Percentiles rank a stretch among this genome's conserved stretches.
These are phyloP conservation scores for Salpingus planirostris DNA, from an alignment of 2,888 invertebrate species.

Conservation along the genomic window DNA sequence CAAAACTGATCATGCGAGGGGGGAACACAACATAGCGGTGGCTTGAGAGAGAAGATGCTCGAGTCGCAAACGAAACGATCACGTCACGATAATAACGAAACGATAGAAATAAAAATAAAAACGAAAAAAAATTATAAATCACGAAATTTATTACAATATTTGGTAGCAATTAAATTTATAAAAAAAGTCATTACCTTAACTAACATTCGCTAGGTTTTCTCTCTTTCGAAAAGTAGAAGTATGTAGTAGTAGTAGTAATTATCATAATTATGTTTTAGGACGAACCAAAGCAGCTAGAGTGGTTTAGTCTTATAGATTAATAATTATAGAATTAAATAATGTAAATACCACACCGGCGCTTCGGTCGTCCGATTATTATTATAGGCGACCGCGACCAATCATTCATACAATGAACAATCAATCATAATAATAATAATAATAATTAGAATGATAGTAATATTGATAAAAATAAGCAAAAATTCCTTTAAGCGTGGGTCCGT, in stretches of 20 bases:
- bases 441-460: too few species aligned
- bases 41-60: too few species aligned
- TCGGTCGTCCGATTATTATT: too few species aligned
- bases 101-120: slow-evolving; percentile 33
- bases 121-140: slow-evolving; percentile 39
- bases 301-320: slow-evolving; percentile 34
- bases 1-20: slow-evolving; percentile 29
- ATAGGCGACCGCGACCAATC: slow-evolving; percentile 13
- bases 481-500: slow-evolving; percentile 34
- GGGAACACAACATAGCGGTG: slow-evolving; percentile 32
- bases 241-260: too few species aligned
- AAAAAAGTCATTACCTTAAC: slow-evolving; percentile 38
- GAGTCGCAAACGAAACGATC: too few species aligned
- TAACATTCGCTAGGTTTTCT: slow-evolving; percentile 35
- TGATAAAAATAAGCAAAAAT: slow-evolving; percentile 30
- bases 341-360: slow-evolving; percentile 24
- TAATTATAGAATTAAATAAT: too few species aligned
- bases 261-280: too few species aligned
- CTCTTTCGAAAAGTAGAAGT: too few species aligned
- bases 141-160: slow-evolving; percentile 46
- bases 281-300: slow-evolving; percentile 25
- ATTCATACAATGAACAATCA: neutral
- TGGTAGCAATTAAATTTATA: slow-evolving; percentile 44
- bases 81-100: slow-evolving; percentile 13
- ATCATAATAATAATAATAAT: neutral